Evolutionary conservation across 2,113 vertebrate species (phyloP), one percentile per base, ranked within the genome.

Genomic region (Mola mola): DNA sequence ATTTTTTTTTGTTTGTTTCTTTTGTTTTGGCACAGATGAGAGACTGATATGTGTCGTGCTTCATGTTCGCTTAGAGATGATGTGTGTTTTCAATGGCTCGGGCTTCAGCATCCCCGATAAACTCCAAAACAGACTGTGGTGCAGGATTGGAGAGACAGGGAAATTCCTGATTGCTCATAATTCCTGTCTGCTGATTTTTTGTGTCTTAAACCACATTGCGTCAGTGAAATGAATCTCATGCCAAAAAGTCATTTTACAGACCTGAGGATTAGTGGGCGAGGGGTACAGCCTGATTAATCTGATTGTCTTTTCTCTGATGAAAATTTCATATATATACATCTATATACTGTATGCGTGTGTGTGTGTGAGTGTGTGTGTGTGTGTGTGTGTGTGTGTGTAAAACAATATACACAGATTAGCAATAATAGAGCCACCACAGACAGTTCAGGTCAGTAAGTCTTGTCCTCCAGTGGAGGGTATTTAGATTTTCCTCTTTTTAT

Each of bases 221-320:
- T 48, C 47, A 59, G 50, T 3, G 1, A 79, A 65, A 44, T 36
- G 5, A 38, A 57, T 72, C 53, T 34, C 28, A 24, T 20, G 46
- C 60, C 55, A 62, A 42, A 60, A 64, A 22, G 1, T 13, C 2
- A 31, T 60, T 46, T 69, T 31, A 44, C n/a, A 22, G 48, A 60
- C 36, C 5, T 15, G 17, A 61, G 19, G 60, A 59, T 79, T 72
- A 79, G n/a, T n/a, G n/a, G n/a, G n/a, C n/a, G n/a, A n/a, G 29
- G 62, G 40, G 50, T 28, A 19, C 31, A 33, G 34, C 25, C 21
- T 46, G 22, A 50, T 57, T 80, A 49, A 72, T 68, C 49, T 49
- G 72, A 61, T 81, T 78, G 68, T 68, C 40, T 64, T 60, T 13
- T 37, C 33, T 58, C 44, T 55, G 36, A 21, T 48, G 37, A 60